Evolutionary conservation across 2,888 invertebrate species (phyloP), one percentile per base, ranked within the genome.

Genomic region (Ferdinandea cuprea): DNA sequence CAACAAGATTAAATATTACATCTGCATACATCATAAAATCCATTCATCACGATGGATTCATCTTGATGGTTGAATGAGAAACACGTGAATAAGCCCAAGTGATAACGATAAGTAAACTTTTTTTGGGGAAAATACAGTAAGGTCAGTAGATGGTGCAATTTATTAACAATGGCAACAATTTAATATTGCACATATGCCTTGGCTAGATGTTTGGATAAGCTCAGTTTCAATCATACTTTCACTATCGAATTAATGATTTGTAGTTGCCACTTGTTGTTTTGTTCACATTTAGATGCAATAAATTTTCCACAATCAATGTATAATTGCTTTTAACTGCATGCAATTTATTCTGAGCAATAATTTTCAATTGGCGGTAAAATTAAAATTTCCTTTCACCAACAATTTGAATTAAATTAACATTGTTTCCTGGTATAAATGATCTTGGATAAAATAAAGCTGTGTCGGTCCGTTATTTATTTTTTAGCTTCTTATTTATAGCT

Each of bases 351-450:
- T n/a, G 42, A 56, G 46, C 37, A n/a, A n/a, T 28, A 25, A 32
- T 46, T 15, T 17, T 54, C 13, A 15, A 17, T 50, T 48, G 32
- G 30, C 32, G 19, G 59, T 61, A 42, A 54, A 69, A 56, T 25
- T 28, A 17, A n/a, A 19, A 48, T 48, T 65, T 65, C 73, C 65
- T 50, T 65, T 65, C 65, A 74, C 56, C 7, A 32, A 52, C 30
- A 71, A 59, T 52, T 28, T 42, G n/a, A 54, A 52, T 54, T 25
- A 8, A 63, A 72, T 63, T 32, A 44, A 19, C 13, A 28, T 21
- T 46, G 25, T 73, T 73, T 73, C 72, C 72, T 42, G 40, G 7
- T 11, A 50, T n/a, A n/a, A n/a, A 25, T 25, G 25, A 25, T 25
- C 2, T 25, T 25, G 25, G 25, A 5, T 5, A 3, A 3, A 25